These are phyloP conservation scores for Thrips palmi DNA, from an alignment of 1,140 invertebrate species.

Conservation along the genomic window DNA sequence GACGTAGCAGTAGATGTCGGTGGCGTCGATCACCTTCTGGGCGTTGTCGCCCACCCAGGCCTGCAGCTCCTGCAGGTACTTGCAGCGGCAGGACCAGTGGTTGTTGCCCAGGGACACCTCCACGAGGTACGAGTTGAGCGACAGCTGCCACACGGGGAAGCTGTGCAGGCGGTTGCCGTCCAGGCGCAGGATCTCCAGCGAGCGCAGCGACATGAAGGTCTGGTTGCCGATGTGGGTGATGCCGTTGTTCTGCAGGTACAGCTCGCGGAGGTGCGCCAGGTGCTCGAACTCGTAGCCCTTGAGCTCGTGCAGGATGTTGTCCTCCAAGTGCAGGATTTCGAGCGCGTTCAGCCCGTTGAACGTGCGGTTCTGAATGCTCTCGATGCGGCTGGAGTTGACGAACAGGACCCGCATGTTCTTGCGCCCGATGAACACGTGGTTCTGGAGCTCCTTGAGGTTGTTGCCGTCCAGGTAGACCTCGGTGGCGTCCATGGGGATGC, in stretches of 20 bases:
- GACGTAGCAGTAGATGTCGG: constrained; percentile 62
- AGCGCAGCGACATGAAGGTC: constrained; percentile 55
- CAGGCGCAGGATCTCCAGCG: constrained; percentile 59
- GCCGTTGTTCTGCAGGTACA: constrained; percentile 74
- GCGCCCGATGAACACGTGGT: constrained; percentile 78
- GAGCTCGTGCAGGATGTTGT: constrained; percentile 60
- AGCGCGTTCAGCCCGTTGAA: constrained; percentile 74
- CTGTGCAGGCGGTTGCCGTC: constrained; percentile 68
- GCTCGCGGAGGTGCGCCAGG: constrained; percentile 54
- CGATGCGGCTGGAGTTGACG: constrained; percentile 69
- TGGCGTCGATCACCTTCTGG: constrained; percentile 55
- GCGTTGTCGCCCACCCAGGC: constrained; percentile 66
- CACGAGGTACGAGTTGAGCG: constrained; percentile 45
- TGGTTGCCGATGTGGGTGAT: constrained; percentile 60
- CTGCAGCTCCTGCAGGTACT: constrained; percentile 69
- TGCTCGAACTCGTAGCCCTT: constrained; percentile 83
- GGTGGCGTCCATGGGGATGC: constrained; percentile 85
- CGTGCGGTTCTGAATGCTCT: constrained; percentile 75
- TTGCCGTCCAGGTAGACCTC: constrained; percentile 84
- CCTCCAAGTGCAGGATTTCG: constrained; percentile 64
- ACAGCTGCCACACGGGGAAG: constrained; percentile 70
- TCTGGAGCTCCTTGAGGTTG: constrained; percentile 60
- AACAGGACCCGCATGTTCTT: constrained; percentile 74
- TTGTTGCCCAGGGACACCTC: constrained; percentile 61
- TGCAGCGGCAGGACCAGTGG: constrained; percentile 76